phyloP scores from a whole-genome alignment of 2,113 vertebrate species.

The Puffinus mauretanicus region DNA sequence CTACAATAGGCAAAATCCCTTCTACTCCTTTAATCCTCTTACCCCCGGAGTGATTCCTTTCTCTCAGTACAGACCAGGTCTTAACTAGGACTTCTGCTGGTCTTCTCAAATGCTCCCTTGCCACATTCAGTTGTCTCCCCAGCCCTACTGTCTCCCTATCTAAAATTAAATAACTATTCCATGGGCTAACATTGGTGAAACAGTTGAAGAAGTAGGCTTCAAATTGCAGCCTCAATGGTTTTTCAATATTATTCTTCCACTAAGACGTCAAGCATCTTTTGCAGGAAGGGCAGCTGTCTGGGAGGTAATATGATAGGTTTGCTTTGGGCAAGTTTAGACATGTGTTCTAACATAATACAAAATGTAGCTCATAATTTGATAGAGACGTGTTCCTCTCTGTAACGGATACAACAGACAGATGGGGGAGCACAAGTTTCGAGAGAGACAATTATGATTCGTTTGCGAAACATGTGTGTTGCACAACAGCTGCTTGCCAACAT shows the following conservation, averaged over 20 bases:
- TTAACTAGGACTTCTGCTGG: not conserved
- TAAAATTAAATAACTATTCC: not conserved
- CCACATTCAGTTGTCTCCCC: not conserved
- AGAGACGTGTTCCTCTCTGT: not conserved
- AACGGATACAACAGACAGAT: conserved; percentile 44
- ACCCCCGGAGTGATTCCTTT: not conserved
- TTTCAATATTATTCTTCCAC: not conserved
- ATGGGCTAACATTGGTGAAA: not conserved
- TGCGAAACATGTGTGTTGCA: not conserved
- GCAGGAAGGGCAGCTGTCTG: conserved; percentile 35
- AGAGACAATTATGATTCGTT: conserved; percentile 3
- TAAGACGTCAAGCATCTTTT: not conserved
- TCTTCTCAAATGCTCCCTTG: not conserved
- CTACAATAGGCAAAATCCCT: not conserved
- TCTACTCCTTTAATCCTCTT: not conserved
- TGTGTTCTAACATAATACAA: conserved; percentile 28
- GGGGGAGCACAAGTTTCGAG: conserved; percentile 62
- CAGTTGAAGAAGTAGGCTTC: not conserved
- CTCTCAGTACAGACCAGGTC: not conserved
- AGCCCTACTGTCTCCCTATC: not conserved
- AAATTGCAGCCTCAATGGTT: not conserved
- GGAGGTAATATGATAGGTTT: conserved; percentile 24
- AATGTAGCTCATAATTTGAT: conserved; percentile 29
- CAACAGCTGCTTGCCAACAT: conserved; percentile 22
- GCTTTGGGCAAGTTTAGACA: conserved; percentile 23